Percentiles rank a stretch among this genome's conserved stretches.
Conservation (phyloP, 1,140 invertebrate genomes). For the Zaprionus camerounensis region DNA sequence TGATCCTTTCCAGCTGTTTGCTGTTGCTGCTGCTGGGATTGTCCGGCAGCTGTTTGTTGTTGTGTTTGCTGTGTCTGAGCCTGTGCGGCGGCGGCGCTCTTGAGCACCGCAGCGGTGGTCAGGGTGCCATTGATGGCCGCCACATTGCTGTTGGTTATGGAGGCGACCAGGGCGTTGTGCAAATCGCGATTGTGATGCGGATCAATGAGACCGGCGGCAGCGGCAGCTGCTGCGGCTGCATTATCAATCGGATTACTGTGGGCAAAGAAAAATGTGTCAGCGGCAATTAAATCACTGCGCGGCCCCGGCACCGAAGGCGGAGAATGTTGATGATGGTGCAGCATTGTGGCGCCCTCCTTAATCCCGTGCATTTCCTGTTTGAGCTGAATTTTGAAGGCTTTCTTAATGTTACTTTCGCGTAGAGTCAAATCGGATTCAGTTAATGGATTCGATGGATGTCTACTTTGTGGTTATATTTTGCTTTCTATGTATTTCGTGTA, state of each 20-base stretch:
- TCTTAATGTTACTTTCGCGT: neutral
- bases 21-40: conserved; percentile 39
- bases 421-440: neutral
- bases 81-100: conserved; percentile 69
- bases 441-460: neutral
- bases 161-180: conserved; percentile 86
- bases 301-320: conserved; percentile 15
- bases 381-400: conserved; percentile 72
- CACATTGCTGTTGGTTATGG: conserved; percentile 84
- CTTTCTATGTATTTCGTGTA: neutral
- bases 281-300: conserved; percentile 58
- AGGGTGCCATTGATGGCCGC: conserved; percentile 80
- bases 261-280: conserved; percentile 77
- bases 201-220: conserved; percentile 85
- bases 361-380: conserved; percentile 78
- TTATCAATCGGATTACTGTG: conserved; percentile 86
- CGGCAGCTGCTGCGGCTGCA: conserved; percentile 84
- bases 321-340: conserved; percentile 62
- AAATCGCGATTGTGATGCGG: conserved; percentile 86
- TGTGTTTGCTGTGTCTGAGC: conserved; percentile 42
- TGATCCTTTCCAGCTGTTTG: conserved; percentile 62
- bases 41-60: conserved; percentile 37
- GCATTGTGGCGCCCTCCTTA: conserved; percentile 77
- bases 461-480: conserved; percentile 17
- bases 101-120: conserved; percentile 70